These are phyloP conservation scores for Stenopsyche tienmushanensis DNA, from an alignment of 1,140 invertebrate genomes.

Conservation along the genomic window DNA sequence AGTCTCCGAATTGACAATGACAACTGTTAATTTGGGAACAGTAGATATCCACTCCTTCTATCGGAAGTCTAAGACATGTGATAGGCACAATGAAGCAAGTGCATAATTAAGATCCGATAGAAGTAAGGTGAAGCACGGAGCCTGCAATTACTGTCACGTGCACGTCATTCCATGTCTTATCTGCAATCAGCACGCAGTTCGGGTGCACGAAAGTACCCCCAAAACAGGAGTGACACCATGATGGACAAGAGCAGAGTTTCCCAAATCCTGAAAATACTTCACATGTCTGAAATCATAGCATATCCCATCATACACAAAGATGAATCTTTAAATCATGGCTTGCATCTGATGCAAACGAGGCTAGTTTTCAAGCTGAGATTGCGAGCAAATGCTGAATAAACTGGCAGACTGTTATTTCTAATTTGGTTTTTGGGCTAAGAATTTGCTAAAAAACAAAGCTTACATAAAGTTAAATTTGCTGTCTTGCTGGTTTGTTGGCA, in stretches of 20 bases:
- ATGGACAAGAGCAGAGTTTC: neutral
- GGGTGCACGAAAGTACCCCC: neutral
- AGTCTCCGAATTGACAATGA: no score
- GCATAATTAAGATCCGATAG: conserved; percentile 36
- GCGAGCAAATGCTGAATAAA: neutral
- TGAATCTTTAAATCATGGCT: neutral
- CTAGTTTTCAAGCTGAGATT: neutral
- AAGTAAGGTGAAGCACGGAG: conserved; percentile 26
- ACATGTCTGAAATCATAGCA: no score
- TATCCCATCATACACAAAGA: neutral
- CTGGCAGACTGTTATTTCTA: neutral
- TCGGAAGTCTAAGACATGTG: neutral
- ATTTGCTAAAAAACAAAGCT: no score
- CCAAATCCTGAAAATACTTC: neutral
- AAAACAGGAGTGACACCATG: neutral
- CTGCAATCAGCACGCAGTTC: conserved; percentile 21
- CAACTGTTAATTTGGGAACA: neutral
- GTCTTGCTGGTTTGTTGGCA: no score
- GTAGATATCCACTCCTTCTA: no score
- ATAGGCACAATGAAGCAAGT: neutral
- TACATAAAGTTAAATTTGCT: no score
- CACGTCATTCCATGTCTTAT: conserved; percentile 34
- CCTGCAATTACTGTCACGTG: conserved; percentile 39
- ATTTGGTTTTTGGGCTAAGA: no score
- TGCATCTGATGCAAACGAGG: neutral